Conservation (phyloP, 2,797 vertebrate genomes). For the Prunella strophiata region DNA sequence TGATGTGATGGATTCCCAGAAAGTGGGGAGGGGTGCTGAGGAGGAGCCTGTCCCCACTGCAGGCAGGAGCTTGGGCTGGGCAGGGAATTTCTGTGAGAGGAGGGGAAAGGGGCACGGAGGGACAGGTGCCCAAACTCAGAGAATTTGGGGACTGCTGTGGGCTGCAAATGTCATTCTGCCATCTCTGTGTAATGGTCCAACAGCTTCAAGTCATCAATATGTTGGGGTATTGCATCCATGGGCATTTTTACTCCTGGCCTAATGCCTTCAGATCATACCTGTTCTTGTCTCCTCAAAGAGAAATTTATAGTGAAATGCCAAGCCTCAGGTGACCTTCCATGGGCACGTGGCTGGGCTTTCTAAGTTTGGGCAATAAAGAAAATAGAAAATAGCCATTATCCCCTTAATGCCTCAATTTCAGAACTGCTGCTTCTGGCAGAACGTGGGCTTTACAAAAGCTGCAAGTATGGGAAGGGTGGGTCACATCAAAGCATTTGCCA, state of each 20-base stretch:
- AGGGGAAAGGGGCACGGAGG: fast-evolving
- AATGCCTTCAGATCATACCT: background rate
- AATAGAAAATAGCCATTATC: background rate
- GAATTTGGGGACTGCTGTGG: background rate
- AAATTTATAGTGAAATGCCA: background rate
- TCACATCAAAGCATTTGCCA: background rate
- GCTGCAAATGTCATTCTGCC: background rate
- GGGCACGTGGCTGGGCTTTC: background rate
- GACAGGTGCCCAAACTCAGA: background rate
- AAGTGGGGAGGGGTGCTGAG: fast-evolving
- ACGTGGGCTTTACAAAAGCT: background rate
- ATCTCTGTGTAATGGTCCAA: fast-evolving
- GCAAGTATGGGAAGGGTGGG: background rate
- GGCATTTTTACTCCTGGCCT: background rate
- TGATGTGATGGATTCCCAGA: background rate
- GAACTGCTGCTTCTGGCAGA: background rate
- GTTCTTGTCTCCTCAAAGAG: background rate
- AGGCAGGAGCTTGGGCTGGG: fast-evolving
- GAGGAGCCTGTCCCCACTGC: background rate
- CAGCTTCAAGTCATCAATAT: background rate
- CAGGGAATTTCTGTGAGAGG: background rate
- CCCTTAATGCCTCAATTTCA: background rate
- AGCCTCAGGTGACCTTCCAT: background rate
- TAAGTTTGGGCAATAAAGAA: background rate
- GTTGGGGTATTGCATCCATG: background rate